phyloP scores from a whole-genome alignment of 2,797 vertebrate genomes.

The Pristis pectinata region DNA sequence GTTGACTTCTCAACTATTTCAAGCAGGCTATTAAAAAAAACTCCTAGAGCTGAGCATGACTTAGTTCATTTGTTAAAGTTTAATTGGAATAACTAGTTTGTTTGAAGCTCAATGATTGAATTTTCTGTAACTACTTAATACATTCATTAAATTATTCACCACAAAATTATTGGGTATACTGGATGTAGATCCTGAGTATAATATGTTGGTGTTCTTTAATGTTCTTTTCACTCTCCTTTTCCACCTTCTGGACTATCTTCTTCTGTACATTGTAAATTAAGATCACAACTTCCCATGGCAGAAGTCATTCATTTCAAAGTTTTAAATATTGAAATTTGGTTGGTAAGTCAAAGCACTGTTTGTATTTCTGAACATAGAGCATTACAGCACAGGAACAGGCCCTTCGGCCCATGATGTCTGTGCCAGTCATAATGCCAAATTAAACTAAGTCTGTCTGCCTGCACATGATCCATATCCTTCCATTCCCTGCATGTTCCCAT shows the following conservation, averaged over 20 bases:
- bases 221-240: neutral
- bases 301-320: neutral
- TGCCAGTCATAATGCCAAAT: too few species aligned
- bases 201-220: neutral
- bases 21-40: neutral
- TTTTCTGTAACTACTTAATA: neutral
- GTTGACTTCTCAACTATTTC: neutral
- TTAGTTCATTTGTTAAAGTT: neutral
- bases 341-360: neutral
- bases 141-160: neutral
- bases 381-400: too few species aligned
- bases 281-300: neutral
- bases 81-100: neutral
- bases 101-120: neutral
- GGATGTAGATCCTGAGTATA: neutral
- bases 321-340: neutral
- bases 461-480: too few species aligned
- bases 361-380: neutral
- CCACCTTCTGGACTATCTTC: neutral
- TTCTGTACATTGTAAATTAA: neutral
- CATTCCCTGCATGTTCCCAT: too few species aligned
- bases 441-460: too few species aligned
- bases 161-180: neutral
- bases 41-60: too few species aligned
- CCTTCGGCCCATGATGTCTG: too few species aligned